phyloP scores from a whole-genome alignment of 1,140 invertebrate species.

The Asobara japonica region DNA sequence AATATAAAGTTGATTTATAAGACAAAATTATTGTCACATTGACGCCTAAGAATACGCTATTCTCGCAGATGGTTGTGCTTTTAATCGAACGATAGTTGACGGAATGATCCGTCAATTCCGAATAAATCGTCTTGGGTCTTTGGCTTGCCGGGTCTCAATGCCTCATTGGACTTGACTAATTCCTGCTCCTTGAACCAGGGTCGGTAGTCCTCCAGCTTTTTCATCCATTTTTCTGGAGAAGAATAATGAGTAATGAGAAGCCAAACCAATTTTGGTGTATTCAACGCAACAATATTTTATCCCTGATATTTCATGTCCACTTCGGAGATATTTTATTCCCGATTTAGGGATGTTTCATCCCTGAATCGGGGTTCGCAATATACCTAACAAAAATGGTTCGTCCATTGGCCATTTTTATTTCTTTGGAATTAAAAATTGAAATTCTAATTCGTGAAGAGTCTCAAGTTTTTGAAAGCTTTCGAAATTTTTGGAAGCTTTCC shows the following conservation, averaged over 20 bases:
- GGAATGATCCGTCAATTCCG: slow-evolving; percentile 83
- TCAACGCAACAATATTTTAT: no score
- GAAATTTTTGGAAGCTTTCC: no score
- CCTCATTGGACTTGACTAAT: slow-evolving; percentile 77
- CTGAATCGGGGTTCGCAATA: no score
- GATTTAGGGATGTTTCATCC: no score
- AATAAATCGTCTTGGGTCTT: slow-evolving; percentile 84
- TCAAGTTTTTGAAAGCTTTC: no score
- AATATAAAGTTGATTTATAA: background rate
- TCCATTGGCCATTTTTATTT: no score
- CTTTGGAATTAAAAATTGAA: no score
- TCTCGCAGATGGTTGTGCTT: background rate
- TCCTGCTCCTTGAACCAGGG: slow-evolving; percentile 82
- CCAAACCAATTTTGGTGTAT: no score
- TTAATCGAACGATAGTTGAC: slow-evolving; percentile 81
- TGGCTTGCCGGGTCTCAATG: slow-evolving; percentile 78
- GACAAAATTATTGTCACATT: background rate
- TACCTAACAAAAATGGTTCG: no score
- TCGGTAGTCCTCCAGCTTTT: slow-evolving; percentile 77
- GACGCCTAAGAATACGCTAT: background rate
- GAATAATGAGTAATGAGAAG: slow-evolving; percentile 32
- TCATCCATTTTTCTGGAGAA: slow-evolving; percentile 75
- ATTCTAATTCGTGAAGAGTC: no score
- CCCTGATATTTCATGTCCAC: background rate
- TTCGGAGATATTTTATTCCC: no score